Conservation (phyloP, 2,797 vertebrate species). For the Eidolon dupreanum region DNA sequence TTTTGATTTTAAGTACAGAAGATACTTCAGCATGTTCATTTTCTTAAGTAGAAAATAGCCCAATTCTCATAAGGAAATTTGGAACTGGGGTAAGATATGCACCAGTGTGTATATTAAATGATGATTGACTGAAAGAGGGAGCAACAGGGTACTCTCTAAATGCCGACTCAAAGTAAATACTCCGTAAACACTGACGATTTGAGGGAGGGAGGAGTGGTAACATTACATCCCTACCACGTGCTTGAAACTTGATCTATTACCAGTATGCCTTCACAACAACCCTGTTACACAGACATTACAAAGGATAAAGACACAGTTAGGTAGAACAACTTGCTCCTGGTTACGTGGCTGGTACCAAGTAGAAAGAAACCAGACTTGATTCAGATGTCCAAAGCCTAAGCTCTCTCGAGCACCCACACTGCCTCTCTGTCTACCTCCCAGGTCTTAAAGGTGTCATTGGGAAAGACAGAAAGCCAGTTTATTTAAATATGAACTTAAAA, state of each 20-base stretch:
- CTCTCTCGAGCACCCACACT: neutral
- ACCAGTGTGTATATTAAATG: neutral
- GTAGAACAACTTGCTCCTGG: neutral
- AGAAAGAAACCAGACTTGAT: constrained; percentile 21
- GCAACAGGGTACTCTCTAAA: neutral
- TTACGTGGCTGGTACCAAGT: neutral
- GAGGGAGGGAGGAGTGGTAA: neutral
- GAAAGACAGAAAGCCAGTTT: neutral
- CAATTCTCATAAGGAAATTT: constrained; percentile 50
- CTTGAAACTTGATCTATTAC: neutral
- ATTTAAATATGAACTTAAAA: constrained; percentile 32
- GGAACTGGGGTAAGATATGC: neutral
- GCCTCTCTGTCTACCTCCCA: neutral
- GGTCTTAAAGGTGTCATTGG: neutral
- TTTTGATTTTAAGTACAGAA: constrained; percentile 46
- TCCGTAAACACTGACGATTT: neutral
- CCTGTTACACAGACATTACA: neutral
- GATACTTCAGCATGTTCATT: constrained; percentile 42
- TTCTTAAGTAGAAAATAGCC: constrained; percentile 56
- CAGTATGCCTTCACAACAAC: neutral
- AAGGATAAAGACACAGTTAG: constrained; percentile 18
- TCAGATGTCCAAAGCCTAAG: neutral
- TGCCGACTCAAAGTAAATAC: neutral
- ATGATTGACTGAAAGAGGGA: neutral
- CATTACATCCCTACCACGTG: neutral